Conservation (phyloP, 2,113 vertebrate genomes). For the Pelusios castaneus region DNA sequence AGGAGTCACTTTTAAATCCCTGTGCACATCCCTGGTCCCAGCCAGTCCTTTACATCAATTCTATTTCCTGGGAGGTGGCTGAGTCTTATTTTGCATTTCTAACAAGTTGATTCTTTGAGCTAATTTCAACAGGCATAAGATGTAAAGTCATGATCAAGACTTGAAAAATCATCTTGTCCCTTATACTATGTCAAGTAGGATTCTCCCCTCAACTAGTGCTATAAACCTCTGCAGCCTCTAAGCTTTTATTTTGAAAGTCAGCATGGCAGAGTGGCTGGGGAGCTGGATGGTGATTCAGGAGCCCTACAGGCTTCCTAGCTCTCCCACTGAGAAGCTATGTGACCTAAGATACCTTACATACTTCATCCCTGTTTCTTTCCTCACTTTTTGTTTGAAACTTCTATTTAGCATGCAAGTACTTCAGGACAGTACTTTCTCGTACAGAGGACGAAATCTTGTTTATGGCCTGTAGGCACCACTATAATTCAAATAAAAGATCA, state of each 20-base stretch:
- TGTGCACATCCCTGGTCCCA: too few relatives aligned
- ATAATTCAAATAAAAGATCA: not conserved
- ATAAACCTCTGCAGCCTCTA: not conserved
- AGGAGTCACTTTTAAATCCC: too few relatives aligned
- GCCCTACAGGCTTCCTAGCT: too few relatives aligned
- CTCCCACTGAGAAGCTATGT: too few relatives aligned
- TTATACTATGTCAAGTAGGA: not conserved
- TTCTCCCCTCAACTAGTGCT: not conserved
- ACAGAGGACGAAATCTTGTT: too few relatives aligned
- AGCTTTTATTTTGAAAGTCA: not conserved
- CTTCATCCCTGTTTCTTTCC: too few relatives aligned
- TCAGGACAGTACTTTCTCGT: too few relatives aligned
- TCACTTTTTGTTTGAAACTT: too few relatives aligned
- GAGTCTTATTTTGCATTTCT: not conserved
- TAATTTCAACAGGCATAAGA: constrained; percentile 5
- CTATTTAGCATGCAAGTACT: too few relatives aligned
- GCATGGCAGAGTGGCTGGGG: not conserved
- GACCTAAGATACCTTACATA: too few relatives aligned
- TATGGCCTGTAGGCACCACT: not conserved
- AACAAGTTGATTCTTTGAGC: not conserved
- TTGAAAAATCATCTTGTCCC: not conserved
- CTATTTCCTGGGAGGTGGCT: constrained; percentile 49
- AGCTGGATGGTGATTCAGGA: not conserved
- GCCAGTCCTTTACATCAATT: not conserved
- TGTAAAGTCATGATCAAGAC: not conserved